Evolutionary conservation across 2,113 vertebrate genomes (phyloP).

Genomic region (Porphyrio hochstetteri): DNA sequence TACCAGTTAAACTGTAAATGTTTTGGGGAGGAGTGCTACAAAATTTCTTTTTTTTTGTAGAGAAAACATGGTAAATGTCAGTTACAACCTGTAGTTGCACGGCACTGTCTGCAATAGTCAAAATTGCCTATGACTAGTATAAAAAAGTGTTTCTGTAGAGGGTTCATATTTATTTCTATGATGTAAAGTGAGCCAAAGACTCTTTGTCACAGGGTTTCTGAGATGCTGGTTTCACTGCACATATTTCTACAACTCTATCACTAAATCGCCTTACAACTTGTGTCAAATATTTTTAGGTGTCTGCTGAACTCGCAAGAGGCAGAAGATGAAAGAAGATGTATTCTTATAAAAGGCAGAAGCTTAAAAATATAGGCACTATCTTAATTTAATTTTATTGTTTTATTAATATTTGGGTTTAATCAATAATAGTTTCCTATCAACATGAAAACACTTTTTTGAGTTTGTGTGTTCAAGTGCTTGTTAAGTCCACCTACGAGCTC

Average conservation of each 20-base stretch:
- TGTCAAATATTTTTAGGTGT: background rate
- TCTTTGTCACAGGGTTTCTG: background rate
- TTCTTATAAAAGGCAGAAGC: background rate
- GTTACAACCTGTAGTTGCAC: background rate
- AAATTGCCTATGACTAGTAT: background rate
- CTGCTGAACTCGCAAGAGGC: background rate
- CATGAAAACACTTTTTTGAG: background rate
- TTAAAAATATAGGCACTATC: background rate
- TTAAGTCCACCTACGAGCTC: background rate
- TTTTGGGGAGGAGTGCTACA: background rate
- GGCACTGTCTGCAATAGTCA: background rate
- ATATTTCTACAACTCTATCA: background rate
- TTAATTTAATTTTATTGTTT: background rate
- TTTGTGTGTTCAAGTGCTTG: background rate
- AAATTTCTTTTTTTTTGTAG: background rate
- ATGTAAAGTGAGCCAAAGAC: background rate
- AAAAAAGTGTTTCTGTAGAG: background rate
- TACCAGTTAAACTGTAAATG: background rate
- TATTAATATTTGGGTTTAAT: background rate
- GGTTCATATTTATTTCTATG: background rate
- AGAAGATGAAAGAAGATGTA: background rate
- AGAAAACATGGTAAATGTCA: background rate
- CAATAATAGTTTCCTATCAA: background rate
- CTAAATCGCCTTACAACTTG: background rate
- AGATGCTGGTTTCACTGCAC: background rate